These are phyloP conservation scores for Cataglyphis cursor DNA, from an alignment of 2,888 invertebrate species.

Conservation along the genomic window DNA sequence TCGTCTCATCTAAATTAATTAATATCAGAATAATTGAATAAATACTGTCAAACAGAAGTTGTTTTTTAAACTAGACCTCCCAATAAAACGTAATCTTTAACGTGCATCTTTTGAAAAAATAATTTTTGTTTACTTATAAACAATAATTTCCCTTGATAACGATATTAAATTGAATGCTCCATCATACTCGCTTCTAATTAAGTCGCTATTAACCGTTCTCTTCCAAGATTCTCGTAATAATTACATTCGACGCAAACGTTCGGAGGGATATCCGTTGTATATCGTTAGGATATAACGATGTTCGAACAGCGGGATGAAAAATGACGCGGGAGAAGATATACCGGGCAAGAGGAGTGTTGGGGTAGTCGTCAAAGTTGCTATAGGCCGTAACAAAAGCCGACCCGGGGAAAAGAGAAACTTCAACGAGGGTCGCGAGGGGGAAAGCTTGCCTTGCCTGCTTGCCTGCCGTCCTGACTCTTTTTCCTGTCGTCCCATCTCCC, in stretches of 20 bases:
- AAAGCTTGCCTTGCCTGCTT: background rate
- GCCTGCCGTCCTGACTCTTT: background rate
- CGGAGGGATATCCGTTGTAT: background rate
- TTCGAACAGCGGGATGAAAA: constrained; percentile 18
- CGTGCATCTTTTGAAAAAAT: background rate
- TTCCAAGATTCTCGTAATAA: constrained; percentile 26
- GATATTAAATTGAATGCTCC: background rate
- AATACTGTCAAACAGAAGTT: background rate
- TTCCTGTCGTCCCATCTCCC: constrained; percentile 24
- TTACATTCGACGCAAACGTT: background rate
- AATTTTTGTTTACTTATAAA: background rate
- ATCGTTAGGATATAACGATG: constrained; percentile 9
- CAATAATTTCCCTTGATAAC: constrained; percentile 7
- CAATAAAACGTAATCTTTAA: background rate
- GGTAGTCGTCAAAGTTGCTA: constrained; percentile 27
- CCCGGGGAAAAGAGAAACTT: constrained; percentile 8
- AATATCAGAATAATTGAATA: background rate
- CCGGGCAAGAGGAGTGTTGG: background rate
- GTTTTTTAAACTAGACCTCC: background rate
- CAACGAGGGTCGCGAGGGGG: constrained; percentile 18
- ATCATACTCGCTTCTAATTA: background rate
- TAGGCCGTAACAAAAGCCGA: constrained; percentile 36
- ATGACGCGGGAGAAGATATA: constrained; percentile 18
- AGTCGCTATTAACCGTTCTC: background rate
- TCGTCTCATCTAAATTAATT: background rate